Conservation (phyloP, 2,888 invertebrate genomes). For the Erebia aethiops region DNA sequence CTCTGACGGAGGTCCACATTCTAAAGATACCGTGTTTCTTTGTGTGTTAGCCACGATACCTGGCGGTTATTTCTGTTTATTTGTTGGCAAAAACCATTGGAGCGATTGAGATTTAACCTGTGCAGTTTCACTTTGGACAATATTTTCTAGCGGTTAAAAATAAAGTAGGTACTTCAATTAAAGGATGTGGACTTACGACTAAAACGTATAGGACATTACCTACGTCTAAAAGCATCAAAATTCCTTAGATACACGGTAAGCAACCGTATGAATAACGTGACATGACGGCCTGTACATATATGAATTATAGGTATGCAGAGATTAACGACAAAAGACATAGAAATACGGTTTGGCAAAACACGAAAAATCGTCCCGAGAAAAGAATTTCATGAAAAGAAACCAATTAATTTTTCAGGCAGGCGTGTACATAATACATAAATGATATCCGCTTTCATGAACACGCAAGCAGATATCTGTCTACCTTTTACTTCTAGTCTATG, state of each 20-base stretch:
- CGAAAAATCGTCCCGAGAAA: background rate
- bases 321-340: background rate
- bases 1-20: too few species aligned
- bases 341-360: background rate
- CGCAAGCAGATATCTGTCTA: background rate
- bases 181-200: too few species aligned
- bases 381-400: background rate
- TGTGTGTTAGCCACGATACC: too few species aligned
- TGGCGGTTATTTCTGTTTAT: too few species aligned
- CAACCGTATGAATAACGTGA: constrained; percentile 24
- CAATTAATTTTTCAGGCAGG: background rate
- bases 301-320: constrained; percentile 4
- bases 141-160: too few species aligned
- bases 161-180: too few species aligned
- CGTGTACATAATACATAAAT: background rate
- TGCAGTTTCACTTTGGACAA: too few species aligned
- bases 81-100: too few species aligned
- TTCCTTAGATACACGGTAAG: constrained; percentile 13
- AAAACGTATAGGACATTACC: background rate
- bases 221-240: background rate
- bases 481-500: background rate
- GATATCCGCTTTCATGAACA: background rate
- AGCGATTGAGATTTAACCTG: too few species aligned
- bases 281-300: constrained; percentile 22
- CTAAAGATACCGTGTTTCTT: too few species aligned